Conservation (phyloP, 2,797 vertebrate genomes). For the Falco columbarius region DNA sequence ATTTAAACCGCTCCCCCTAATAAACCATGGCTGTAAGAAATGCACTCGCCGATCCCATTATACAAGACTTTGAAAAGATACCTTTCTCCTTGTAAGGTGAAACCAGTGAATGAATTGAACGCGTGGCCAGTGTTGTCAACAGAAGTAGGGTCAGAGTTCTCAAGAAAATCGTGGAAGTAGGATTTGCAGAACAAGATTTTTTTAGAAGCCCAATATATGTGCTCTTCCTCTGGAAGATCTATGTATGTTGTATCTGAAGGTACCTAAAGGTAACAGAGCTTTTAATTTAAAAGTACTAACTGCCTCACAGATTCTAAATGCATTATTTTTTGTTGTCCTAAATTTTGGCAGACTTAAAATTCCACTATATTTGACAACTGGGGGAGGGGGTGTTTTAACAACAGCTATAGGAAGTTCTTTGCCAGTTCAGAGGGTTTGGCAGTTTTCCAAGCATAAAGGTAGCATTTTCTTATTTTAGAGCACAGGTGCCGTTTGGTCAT, state of each 20-base stretch:
- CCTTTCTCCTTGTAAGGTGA: neutral
- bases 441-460: neutral
- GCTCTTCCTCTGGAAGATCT: neutral
- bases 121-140: accelerated
- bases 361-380: accelerated
- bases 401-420: neutral
- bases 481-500: neutral
- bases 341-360: neutral
- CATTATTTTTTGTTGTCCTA: neutral
- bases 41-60: neutral
- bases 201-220: accelerated
- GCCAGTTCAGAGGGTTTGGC: neutral
- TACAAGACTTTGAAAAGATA: neutral
- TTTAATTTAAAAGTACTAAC: neutral
- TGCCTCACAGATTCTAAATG: neutral
- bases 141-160: neutral
- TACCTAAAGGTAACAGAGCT: neutral
- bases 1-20: neutral
- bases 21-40: neutral
- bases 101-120: neutral
- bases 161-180: neutral
- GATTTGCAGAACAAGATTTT: neutral
- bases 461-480: neutral
- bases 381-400: neutral
- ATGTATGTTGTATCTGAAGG: neutral